phyloP scores from a whole-genome alignment of 1,140 invertebrate genomes.

The Caenorhabditis inopinata region DNA sequence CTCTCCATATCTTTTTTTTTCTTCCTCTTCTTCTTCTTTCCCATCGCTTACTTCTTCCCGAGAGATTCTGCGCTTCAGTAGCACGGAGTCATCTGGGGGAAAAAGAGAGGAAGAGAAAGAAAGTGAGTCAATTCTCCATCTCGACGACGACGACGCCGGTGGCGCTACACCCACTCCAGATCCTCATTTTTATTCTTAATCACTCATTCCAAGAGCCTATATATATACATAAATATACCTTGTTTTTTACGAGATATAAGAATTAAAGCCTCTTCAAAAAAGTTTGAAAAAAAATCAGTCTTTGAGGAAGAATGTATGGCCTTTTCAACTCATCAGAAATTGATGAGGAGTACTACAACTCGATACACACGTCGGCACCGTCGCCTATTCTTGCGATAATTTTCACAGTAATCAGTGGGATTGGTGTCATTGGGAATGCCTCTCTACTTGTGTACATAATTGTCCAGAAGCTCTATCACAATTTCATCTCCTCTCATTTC shows the following conservation, averaged over 20 bases:
- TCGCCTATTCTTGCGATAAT: constrained; percentile 22
- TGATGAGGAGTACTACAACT: constrained; percentile 35
- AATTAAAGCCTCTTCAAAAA: constrained; percentile 10
- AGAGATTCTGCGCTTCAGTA: too few relatives aligned
- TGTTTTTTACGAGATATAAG: too few relatives aligned
- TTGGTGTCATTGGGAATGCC: constrained; percentile 58
- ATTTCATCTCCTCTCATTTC: constrained; percentile 65
- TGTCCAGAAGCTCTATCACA: constrained; percentile 57
- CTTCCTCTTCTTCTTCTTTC: constrained; percentile 83
- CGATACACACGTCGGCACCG: constrained; percentile 18
- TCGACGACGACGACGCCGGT: too few relatives aligned
- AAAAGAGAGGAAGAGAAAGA: background rate
- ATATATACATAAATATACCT: too few relatives aligned
- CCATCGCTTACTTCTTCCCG: too few relatives aligned
- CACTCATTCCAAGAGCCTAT: too few relatives aligned
- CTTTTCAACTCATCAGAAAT: constrained; percentile 39
- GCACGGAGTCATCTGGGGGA: background rate
- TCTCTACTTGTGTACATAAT: constrained; percentile 60
- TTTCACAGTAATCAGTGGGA: constrained; percentile 20
- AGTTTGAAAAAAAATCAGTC: too few relatives aligned
- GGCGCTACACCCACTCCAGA: constrained; percentile 87
- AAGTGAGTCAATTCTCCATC: background rate
- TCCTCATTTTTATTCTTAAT: too few relatives aligned
- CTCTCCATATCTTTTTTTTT: constrained; percentile 93
- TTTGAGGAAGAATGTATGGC: background rate